A percentile compares a stretch with the other conserved stretches of the same genome.
These are phyloP conservation scores for Gymnoscelis rufifasciata DNA, from an alignment of 2,888 invertebrate genomes.

Conservation along the genomic window DNA sequence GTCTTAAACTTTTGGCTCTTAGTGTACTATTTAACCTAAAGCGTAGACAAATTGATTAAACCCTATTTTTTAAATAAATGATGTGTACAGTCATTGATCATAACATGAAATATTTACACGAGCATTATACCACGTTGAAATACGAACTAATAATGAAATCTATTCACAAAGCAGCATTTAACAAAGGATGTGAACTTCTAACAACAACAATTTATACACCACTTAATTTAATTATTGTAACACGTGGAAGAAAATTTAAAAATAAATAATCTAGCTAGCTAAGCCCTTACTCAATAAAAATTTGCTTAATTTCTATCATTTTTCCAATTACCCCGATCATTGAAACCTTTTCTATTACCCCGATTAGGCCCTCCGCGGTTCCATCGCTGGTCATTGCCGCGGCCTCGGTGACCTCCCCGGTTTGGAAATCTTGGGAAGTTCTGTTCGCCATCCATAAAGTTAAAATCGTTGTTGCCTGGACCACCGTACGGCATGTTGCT, in stretches of 20 bases:
- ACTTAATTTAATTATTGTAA: constrained; percentile 42
- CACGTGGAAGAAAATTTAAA: constrained; percentile 55
- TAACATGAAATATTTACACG: constrained; percentile 40
- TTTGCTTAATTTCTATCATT: constrained; percentile 62
- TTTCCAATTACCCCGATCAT: constrained; percentile 75
- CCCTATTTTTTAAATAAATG: background rate
- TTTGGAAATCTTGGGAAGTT: constrained; percentile 65
- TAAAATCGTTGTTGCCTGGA: constrained; percentile 65
- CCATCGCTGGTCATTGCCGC: constrained; percentile 69
- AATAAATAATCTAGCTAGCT: constrained; percentile 42
- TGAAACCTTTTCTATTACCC: constrained; percentile 72
- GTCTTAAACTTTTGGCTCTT: constrained; percentile 77
- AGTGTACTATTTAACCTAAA: constrained; percentile 48
- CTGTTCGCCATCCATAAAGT: constrained; percentile 65
- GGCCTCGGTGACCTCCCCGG: constrained; percentile 65
- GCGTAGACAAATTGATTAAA: constrained; percentile 28
- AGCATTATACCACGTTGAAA: constrained; percentile 40
- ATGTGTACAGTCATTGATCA: constrained; percentile 30
- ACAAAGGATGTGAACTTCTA: background rate
- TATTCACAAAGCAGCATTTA: background rate
- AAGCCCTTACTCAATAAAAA: background rate
- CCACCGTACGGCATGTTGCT: constrained; percentile 68
- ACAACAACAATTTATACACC: background rate
- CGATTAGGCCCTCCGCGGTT: constrained; percentile 67
- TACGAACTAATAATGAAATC: background rate